Evolutionary conservation across 1,140 invertebrate species (phyloP), one percentile per base, ranked within the genome.

Genomic region (Euwallacea fornicatus): DNA sequence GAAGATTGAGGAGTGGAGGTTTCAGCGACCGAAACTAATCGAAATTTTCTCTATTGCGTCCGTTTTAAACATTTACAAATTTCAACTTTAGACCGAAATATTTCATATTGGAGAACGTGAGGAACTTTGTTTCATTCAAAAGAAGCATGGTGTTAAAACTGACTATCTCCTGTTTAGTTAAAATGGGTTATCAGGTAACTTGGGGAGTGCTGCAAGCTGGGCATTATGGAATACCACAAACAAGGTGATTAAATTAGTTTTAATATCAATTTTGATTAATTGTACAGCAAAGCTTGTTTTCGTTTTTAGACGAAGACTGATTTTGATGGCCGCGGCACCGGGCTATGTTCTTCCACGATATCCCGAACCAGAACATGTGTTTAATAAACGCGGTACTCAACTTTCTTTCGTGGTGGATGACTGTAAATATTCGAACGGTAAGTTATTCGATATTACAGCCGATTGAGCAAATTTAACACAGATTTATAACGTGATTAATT

Each of bases 111-210:
- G 94, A 96, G 82, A 96, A 96, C 76, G 94, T 96, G 0, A 82
- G 92, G 47, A 95, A 95, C 82, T 95, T 96, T 81, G 92, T 91
- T 0, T 87, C 87, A 0, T 93, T 90, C 75, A 92, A 93, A 79
- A 87, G 87, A 55, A 88, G 87, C 55, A 91, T 94, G 88, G 90
- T 96, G 21, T 80, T 96, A 50, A 95, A 95, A 83, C 78, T 95
- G 60, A 91, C 93, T 0, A 78, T 96, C 33, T 82, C 90, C 4
- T 92, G 92, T 75, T 82, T 96, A 2, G 75, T 94, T 10, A 85
- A 88, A 44, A 94, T 96, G 90, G 93, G 93, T 0, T 96, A 96
- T 79, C 93, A 96, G 80, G 94, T 92, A 74, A 91, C 91, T 0
- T 94, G 95, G 83, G 93, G 92, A 3, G 85, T 96, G 13, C 78